Percentiles rank a stretch among this genome's conserved stretches.
Evolutionary conservation across 2,113 vertebrate species (phyloP).

Genomic region (Brachyhypopomus gauderio): DNA sequence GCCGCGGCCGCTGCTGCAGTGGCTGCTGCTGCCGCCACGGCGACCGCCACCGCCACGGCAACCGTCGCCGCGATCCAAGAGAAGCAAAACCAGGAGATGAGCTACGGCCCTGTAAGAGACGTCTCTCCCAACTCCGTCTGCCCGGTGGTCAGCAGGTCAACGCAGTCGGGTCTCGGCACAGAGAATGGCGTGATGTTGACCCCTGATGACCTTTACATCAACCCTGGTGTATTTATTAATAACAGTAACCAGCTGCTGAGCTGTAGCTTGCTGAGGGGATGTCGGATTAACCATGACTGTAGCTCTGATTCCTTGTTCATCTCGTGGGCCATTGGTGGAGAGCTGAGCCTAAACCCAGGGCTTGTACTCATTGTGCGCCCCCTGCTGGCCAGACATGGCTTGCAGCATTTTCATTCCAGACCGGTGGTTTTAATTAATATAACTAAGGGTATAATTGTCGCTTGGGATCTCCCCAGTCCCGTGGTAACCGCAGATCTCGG

Average conservation of each 20-base stretch:
- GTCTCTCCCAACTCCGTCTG: background rate
- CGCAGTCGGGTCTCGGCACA: background rate
- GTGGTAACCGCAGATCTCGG: conserved; percentile 23
- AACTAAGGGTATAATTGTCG: background rate
- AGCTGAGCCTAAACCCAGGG: background rate
- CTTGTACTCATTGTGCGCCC: conserved; percentile 26
- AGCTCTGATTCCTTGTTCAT: conserved; percentile 10
- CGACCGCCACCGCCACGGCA: conserved; percentile 90
- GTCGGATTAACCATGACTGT: conserved; percentile 3
- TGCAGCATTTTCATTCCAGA: background rate
- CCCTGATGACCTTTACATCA: background rate
- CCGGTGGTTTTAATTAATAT: conserved; percentile 46
- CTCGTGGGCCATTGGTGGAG: background rate
- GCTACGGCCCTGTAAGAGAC: conserved; percentile 84
- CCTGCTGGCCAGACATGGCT: conserved; percentile 42
- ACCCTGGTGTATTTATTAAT: background rate
- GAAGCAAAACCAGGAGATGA: conserved; percentile 95
- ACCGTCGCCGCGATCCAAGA: conserved; percentile 94
- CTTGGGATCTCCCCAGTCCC: background rate
- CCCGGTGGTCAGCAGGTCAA: background rate
- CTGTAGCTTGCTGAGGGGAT: background rate
- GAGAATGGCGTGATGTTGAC: too few species aligned
- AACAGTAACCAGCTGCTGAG: background rate
- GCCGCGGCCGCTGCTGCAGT: conserved; percentile 87
- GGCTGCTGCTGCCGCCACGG: conserved; percentile 88